A percentile compares a stretch with the other conserved stretches of the same genome.
These are phyloP conservation scores for Tribolium castaneum DNA, from an alignment of 1,140 invertebrate species.

Conservation along the genomic window DNA sequence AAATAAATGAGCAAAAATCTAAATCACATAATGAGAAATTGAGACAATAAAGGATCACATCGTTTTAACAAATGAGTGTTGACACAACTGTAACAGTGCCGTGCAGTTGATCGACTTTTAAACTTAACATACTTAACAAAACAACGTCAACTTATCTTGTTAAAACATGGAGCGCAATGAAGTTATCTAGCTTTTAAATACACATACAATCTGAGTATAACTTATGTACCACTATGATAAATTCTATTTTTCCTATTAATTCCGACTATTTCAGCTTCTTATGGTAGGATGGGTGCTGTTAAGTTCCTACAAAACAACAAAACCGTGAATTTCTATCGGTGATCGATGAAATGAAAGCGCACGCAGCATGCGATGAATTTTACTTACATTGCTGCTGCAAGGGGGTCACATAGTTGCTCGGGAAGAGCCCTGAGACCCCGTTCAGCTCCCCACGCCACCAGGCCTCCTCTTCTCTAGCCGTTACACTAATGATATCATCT, in stretches of 20 bases:
- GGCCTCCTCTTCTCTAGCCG: constrained; percentile 90
- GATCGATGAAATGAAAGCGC: neutral
- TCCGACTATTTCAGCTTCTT: constrained; percentile 57
- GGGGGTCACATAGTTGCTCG: constrained; percentile 89
- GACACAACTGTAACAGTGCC: neutral
- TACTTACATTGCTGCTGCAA: constrained; percentile 71
- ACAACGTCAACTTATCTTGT: constrained; percentile 35
- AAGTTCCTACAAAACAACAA: constrained; percentile 58
- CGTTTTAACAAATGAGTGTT: constrained; percentile 10
- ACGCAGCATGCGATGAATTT: neutral
- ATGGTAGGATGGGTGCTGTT: constrained; percentile 62
- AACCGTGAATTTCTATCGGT: constrained; percentile 12
- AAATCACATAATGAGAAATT: constrained; percentile 36
- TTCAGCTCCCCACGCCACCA: constrained; percentile 97
- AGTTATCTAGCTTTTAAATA: constrained; percentile 39
- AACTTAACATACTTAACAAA: constrained; percentile 2
- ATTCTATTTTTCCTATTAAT: constrained; percentile 40
- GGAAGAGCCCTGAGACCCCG: constrained; percentile 88
- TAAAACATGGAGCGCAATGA: constrained; percentile 40
- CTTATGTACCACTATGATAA: constrained; percentile 41
- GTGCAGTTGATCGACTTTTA: neutral
- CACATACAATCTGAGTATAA: constrained; percentile 46
- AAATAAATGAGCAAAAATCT: constrained; percentile 45
- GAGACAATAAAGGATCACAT: constrained; percentile 14
- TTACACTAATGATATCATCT: constrained; percentile 91